These are phyloP conservation scores for Dendrocopos noguchii DNA, from an alignment of 2,113 vertebrate species.

Conservation along the genomic window DNA sequence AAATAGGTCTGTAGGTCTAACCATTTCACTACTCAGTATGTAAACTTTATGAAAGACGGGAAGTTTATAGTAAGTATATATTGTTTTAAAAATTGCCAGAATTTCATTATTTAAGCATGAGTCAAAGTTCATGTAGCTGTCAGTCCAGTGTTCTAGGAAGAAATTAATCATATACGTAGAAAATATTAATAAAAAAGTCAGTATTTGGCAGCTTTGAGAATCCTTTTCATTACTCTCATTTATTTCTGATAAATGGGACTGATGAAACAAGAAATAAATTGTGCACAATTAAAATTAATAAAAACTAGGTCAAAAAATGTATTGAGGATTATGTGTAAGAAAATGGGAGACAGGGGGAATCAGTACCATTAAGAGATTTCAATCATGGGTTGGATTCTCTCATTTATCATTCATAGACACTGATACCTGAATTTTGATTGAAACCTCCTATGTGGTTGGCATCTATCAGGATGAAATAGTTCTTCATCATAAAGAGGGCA, in stretches of 20 bases:
- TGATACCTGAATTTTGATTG: conserved; percentile 41
- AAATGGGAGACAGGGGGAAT: neutral
- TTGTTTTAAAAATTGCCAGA: conserved; percentile 68
- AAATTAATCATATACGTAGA: conserved; percentile 60
- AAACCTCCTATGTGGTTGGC: neutral
- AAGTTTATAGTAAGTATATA: conserved; percentile 49
- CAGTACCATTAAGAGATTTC: neutral
- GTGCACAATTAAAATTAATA: conserved; percentile 52
- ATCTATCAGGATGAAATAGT: neutral
- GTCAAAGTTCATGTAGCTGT: conserved; percentile 57
- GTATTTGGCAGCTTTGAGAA: conserved; percentile 21
- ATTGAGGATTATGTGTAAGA: conserved; percentile 2
- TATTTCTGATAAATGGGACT: conserved; percentile 47
- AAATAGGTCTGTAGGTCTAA: conserved; percentile 60
- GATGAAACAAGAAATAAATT: conserved; percentile 33
- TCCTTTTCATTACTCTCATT: conserved; percentile 46
- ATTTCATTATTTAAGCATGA: conserved; percentile 69
- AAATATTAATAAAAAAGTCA: conserved; percentile 4
- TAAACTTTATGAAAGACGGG: conserved; percentile 63
- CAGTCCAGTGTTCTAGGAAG: conserved; percentile 9
- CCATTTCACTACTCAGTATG: conserved; percentile 1
- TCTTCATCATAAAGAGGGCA: neutral
- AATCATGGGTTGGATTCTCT: neutral
- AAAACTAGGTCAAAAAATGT: neutral
- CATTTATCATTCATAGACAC: conserved; percentile 51